Base-by-base conservation (phyloP, 2,888 invertebrate genomes). In the Geophilus truncorum region DNA sequence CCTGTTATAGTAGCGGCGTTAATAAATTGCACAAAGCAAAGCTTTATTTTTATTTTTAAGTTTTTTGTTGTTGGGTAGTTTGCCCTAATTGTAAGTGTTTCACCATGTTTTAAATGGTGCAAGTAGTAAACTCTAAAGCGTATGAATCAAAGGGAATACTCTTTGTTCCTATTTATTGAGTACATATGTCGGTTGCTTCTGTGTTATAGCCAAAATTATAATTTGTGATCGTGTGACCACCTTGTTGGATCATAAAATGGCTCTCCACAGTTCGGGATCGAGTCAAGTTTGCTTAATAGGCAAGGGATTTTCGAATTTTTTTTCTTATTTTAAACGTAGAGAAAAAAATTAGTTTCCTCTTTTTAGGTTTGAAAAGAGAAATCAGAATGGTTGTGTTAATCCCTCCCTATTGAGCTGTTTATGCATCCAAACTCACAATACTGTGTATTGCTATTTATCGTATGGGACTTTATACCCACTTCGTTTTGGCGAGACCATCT, bases 361-460 rank as follows among this genome's bases (percentile, higher is more conserved):
- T 30, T 77, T 77, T 12, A 32, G 36, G 32, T 30, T 77, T 30
- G 4, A 15, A 32, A 21, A n/a, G n/a, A 7, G 9, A 12, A 45
- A 40, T 30, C 78, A 78, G 30, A 40, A 30, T 15, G 5, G 78
- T 40, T 10, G 40, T 78, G 78, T 21, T 3, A 18, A 78, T 34
- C 78, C n/a, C 30, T 51, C 79, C 40, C 28, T 79, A 79, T 79
- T 79, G 79, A 79, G 79, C 79, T 79, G 18, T 23, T 21, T 28
- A 28, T 79, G 40, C 40, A 79, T 51, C n/a, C 75, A 30, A 51
- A 81, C 51, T 82, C 51, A 83, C 83, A 83, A 83, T 83, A 83
- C 83, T 83, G 82, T 83, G 83, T 83, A 83, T 83, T 83, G 83
- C 82, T 80, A 82, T 40, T 81, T 80, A 82, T 81, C 82, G 83